These are phyloP conservation scores for Balearica regulorum DNA, from an alignment of 2,797 vertebrate genomes.

Conservation along the genomic window DNA sequence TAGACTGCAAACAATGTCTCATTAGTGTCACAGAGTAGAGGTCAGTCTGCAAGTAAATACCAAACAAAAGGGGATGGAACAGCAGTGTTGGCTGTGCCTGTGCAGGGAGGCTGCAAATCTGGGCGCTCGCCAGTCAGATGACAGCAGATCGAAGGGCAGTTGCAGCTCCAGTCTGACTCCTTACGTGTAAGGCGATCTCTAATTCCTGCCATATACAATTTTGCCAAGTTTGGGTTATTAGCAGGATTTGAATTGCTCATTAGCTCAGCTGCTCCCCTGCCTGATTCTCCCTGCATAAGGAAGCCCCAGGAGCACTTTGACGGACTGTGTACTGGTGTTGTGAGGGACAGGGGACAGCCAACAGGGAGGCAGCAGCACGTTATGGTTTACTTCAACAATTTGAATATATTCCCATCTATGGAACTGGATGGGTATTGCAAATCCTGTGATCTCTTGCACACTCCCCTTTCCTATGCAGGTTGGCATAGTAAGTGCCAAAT, in stretches of 20 bases:
- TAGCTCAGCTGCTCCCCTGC: not conserved
- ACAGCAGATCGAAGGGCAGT: not conserved
- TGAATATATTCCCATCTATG: not conserved
- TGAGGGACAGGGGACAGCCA: not conserved
- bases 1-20: not conserved
- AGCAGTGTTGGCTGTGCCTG: not conserved
- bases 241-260: not conserved
- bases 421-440: not conserved
- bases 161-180: not conserved
- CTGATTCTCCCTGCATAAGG: not conserved
- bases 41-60: not conserved
- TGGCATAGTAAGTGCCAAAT: not conserved
- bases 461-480: not conserved
- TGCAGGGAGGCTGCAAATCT: not conserved
- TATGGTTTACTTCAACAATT: not conserved
- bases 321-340: not conserved
- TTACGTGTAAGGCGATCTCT: not conserved
- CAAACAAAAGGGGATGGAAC: not conserved
- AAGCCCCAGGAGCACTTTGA: not conserved
- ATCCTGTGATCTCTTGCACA: not conserved
- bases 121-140: fast-evolving
- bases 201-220: not conserved
- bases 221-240: not conserved
- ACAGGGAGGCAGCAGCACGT: not conserved
- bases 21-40: not conserved